Evolutionary conservation across 2,797 vertebrate genomes (phyloP).

Genomic region (Cercopithecus petaurista): DNA sequence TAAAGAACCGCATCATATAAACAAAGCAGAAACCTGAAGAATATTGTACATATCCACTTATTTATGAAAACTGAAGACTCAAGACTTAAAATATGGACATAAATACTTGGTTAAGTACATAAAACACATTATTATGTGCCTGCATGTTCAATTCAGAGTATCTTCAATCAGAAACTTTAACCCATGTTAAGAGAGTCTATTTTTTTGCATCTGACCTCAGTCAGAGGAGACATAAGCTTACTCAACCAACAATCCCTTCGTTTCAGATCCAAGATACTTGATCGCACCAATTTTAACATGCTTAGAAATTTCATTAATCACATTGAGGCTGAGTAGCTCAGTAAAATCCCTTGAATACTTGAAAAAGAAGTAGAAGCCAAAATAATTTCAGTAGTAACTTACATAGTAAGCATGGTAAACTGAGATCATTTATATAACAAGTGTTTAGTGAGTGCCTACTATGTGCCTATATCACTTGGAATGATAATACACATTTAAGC

Average conservation of each 20-base stretch:
- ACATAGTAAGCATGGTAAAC: constrained; percentile 4
- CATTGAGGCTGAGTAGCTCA: not conserved
- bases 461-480: not conserved
- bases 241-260: constrained; percentile 21
- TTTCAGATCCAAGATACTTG: constrained; percentile 9
- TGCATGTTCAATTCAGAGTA: constrained; percentile 15
- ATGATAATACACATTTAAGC: not conserved
- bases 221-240: constrained; percentile 7
- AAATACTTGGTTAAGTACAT: constrained; percentile 2
- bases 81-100: not conserved
- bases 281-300: constrained; percentile 44
- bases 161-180: constrained; percentile 35
- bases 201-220: constrained; percentile 11
- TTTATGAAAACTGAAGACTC: constrained; percentile 32
- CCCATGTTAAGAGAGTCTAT: not conserved
- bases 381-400: constrained; percentile 45
- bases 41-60: not conserved
- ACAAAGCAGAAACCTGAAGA: not conserved
- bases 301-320: constrained; percentile 62
- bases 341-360: constrained; percentile 38
- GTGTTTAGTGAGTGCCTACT: not conserved
- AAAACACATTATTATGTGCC: not conserved
- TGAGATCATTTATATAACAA: constrained; percentile 10
- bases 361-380: constrained; percentile 36
- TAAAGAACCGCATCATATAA: not conserved